These are phyloP conservation scores for Bombus difficillimus DNA, from an alignment of 1,140 invertebrate species.

Conservation along the genomic window DNA sequence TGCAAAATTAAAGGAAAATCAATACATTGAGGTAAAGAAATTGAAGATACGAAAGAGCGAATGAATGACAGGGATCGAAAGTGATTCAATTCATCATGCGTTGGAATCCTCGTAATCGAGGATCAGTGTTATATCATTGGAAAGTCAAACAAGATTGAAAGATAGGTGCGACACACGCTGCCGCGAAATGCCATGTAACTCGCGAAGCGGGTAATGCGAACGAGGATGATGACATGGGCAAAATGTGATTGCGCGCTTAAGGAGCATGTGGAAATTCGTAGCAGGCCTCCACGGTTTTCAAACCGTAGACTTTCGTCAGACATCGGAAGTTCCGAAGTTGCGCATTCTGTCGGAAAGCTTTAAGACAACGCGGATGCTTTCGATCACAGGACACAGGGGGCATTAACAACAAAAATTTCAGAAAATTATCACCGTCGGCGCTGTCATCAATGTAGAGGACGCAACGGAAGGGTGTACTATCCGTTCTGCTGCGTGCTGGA, in stretches of 20 bases:
- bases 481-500: conserved; percentile 58
- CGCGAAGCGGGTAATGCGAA: conserved; percentile 46
- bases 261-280: conserved; percentile 48
- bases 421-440: conserved; percentile 88
- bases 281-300: conserved; percentile 38
- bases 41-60: neutral
- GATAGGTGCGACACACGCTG: conserved; percentile 19
- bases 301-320: conserved; percentile 47
- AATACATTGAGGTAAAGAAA: conserved; percentile 50
- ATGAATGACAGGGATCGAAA: neutral
- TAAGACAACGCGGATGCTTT: conserved; percentile 84
- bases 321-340: conserved; percentile 68
- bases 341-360: conserved; percentile 84
- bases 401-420: conserved; percentile 88
- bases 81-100: conserved; percentile 1
- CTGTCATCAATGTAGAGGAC: conserved; percentile 87
- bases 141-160: conserved; percentile 33
- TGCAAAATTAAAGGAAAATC: conserved; percentile 52
- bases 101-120: neutral
- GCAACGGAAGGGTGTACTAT: conserved; percentile 69
- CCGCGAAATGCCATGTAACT: conserved; percentile 44
- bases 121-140: conserved; percentile 5
- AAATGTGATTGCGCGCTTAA: conserved; percentile 25
- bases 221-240: conserved; percentile 50
- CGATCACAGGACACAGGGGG: conserved; percentile 86